A percentile compares a stretch with the other conserved stretches of the same genome.
Conservation (phyloP, 2,888 invertebrate genomes). For the Aproaerema taeniolella region DNA sequence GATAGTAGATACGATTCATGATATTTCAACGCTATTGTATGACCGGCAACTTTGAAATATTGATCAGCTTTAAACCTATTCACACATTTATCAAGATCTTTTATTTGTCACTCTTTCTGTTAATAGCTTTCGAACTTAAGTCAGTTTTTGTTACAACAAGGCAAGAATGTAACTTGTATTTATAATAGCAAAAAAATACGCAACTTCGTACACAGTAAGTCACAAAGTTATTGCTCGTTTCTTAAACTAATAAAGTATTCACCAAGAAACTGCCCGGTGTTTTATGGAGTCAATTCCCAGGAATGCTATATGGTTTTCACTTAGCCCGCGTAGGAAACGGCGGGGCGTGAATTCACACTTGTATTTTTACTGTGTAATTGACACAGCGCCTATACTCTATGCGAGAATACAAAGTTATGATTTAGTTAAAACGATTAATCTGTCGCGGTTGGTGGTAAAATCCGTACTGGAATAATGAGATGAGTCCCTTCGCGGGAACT, state of each 20-base stretch:
- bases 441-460: conserved; percentile 73
- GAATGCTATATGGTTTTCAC: conserved; percentile 46
- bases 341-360: conserved; percentile 53
- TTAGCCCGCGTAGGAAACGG: conserved; percentile 27
- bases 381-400: conserved; percentile 44
- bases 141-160: too few relatives aligned
- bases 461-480: conserved; percentile 64
- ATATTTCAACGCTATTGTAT: conserved; percentile 49
- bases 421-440: conserved; percentile 74
- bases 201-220: conserved; percentile 3
- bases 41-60: conserved; percentile 39
- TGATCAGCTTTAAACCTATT: conserved; percentile 34
- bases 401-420: conserved; percentile 63
- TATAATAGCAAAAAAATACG: not conserved
- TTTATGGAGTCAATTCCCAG: conserved; percentile 23
- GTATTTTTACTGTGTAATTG: conserved; percentile 70
- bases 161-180: too few relatives aligned
- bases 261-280: conserved; percentile 11
- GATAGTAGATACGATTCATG: conserved; percentile 53
- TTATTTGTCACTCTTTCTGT: conserved; percentile 36
- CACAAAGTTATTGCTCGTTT: conserved; percentile 2
- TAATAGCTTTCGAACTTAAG: conserved; percentile 29
- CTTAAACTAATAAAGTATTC: conserved; percentile 10
- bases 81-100: conserved; percentile 29
- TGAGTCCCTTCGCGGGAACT: conserved; percentile 44